Percentiles rank a stretch among this genome's conserved stretches.
Evolutionary conservation across 1,140 invertebrate species (phyloP).

Genomic region (Temnothorax longispinosus): DNA sequence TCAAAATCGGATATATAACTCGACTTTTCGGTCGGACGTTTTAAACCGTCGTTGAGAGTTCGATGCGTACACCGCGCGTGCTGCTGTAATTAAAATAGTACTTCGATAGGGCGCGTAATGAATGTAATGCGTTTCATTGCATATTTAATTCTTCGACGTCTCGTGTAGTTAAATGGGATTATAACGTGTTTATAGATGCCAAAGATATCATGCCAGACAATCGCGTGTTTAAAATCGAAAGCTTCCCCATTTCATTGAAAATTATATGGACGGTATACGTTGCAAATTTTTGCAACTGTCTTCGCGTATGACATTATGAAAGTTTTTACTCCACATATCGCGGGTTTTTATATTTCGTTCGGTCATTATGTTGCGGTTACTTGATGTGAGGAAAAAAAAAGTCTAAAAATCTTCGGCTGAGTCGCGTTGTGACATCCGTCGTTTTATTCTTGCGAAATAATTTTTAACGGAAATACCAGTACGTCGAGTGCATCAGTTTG

Average conservation of each 20-base stretch:
- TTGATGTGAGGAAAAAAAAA: not conserved
- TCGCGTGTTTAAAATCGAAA: not conserved
- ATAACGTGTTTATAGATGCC: conserved; percentile 20
- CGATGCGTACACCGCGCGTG: conserved; percentile 9
- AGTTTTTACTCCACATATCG: not conserved
- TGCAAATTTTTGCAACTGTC: not conserved
- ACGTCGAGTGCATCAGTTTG: not conserved
- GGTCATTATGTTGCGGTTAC: not conserved
- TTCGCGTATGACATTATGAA: not conserved
- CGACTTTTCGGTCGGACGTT: conserved; percentile 46
- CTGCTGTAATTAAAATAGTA: conserved; percentile 54
- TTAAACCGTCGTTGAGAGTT: conserved; percentile 30
- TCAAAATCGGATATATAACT: conserved; percentile 59
- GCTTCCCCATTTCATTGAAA: not conserved
- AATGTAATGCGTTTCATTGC: conserved; percentile 48
- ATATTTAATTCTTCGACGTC: conserved; percentile 45
- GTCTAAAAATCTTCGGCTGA: not conserved
- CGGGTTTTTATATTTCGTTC: not conserved
- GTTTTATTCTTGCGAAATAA: not conserved
- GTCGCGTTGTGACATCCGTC: too few relatives aligned
- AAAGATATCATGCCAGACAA: not conserved
- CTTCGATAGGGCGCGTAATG: conserved; percentile 40
- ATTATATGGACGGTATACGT: not conserved
- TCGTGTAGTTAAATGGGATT: conserved; percentile 27
- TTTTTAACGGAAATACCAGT: not conserved